These are phyloP conservation scores for Tapirus indicus DNA, from an alignment of 2,797 vertebrate genomes.

Conservation along the genomic window DNA sequence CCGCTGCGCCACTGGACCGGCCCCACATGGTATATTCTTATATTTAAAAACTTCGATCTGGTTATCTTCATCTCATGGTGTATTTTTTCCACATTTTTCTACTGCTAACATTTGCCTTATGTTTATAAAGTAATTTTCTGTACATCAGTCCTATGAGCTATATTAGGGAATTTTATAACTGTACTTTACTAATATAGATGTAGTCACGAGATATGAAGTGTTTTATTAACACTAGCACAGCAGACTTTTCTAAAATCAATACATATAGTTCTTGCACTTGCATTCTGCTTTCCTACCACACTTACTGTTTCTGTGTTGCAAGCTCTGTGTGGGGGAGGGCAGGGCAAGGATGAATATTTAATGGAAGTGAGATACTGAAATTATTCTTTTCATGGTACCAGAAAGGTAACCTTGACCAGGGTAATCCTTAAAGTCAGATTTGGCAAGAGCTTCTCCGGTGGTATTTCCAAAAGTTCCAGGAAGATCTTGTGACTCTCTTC, in stretches of 20 bases:
- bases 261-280: not conserved
- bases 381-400: not conserved
- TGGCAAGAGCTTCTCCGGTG: not conserved
- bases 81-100: not conserved
- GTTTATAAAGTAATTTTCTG: not conserved
- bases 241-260: not conserved
- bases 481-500: not conserved
- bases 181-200: not conserved
- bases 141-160: not conserved
- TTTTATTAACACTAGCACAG: not conserved
- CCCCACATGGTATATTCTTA: not conserved
- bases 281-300: not conserved
- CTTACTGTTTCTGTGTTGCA: not conserved
- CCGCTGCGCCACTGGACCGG: too few relatives aligned
- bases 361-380: not conserved
- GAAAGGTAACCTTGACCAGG: not conserved
- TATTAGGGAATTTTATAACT: conserved; percentile 2
- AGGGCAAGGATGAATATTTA: not conserved
- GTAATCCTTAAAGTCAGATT: not conserved
- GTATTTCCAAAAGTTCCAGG: not conserved
- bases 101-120: not conserved
- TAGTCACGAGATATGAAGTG: not conserved
- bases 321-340: not conserved
- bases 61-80: not conserved
- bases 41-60: not conserved